Base-by-base conservation (phyloP, 2,888 invertebrate species). In the Calameuta pallipes region DNA sequence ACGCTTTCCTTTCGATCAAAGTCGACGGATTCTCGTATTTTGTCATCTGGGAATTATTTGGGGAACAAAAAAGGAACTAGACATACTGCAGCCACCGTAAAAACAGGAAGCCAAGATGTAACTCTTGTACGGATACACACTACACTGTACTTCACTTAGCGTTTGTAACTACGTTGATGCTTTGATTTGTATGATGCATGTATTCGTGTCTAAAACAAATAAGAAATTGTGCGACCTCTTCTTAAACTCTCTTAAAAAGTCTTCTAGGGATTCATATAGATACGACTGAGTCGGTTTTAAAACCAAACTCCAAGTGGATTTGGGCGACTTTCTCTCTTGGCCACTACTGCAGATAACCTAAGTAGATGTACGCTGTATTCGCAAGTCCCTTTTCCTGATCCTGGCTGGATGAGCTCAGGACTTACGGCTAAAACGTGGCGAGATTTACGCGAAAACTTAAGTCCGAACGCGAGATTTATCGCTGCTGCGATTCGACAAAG, bases 401-500 rank as follows among this genome's bases (percentile, higher is more conserved):
- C 71, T 34, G 9, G 84, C 83, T 82, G 88, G 87, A 89, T 90
- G 90, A 91, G 89, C 88, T 87, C 87, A 83, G 89, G 90, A 90
- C 91, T 91, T 91, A 91, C 88, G 87, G 90, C 90, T 90, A 89
- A 90, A 91, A 91, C 91, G 91, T 91, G 91, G 90, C 84, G 85
- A 91, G 91, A 91, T 91, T 91, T 91, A 90, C 90, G 87, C 85
- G 85, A 86, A 87, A 90, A 90, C 89, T 91, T 91, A 88, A 90
- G 89, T 89, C 90, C 85, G 82, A 87, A 84, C 87, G 86, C 85
- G 85, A 89, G 91, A 91, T 91, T 91, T 91, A 91, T 90, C 85
- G 88, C 88, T 83, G 85, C 81, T 86, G 81, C 80, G 78, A 77
- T 80, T 80, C 75, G 33, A 73, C 79, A 76, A 73, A 79, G 74